phyloP scores from a whole-genome alignment of 2,797 vertebrate species.

The Anniella stebbinsi region DNA sequence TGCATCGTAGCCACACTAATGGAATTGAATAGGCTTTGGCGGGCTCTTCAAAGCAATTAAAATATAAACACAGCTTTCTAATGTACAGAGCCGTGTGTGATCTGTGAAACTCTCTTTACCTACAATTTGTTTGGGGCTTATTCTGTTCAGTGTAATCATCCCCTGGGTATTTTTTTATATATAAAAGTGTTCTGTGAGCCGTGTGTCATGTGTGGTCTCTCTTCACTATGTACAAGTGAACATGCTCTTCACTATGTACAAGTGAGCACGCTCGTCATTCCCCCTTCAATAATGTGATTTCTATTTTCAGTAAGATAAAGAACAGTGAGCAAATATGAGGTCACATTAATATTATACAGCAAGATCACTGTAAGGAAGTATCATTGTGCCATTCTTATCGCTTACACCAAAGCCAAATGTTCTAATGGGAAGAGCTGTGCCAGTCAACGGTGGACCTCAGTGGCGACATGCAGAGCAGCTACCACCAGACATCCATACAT shows the following conservation, averaged over 20 bases:
- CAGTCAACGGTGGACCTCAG: background rate
- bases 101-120: background rate
- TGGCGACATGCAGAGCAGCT: background rate
- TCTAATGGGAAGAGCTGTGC: slow-evolving; percentile 8
- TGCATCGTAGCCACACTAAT: too few species aligned
- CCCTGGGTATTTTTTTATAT: background rate
- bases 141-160: background rate
- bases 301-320: slow-evolving; percentile 63
- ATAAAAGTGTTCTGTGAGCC: background rate
- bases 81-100: background rate
- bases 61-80: background rate
- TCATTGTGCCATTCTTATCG: background rate
- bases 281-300: slow-evolving; percentile 39
- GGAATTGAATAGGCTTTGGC: too few species aligned
- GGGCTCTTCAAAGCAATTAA: too few species aligned
- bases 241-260: slow-evolving; percentile 28
- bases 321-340: slow-evolving; percentile 37
- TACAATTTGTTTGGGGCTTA: background rate
- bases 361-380: slow-evolving; percentile 44
- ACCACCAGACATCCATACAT: background rate
- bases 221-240: slow-evolving; percentile 45
- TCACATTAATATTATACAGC: slow-evolving; percentile 52
- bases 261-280: background rate
- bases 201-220: background rate
- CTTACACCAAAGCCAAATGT: background rate